A percentile compares a stretch with the other conserved stretches of the same genome.
Conservation (phyloP, 2,888 invertebrate genomes). For the Linnaemya vulpina region DNA sequence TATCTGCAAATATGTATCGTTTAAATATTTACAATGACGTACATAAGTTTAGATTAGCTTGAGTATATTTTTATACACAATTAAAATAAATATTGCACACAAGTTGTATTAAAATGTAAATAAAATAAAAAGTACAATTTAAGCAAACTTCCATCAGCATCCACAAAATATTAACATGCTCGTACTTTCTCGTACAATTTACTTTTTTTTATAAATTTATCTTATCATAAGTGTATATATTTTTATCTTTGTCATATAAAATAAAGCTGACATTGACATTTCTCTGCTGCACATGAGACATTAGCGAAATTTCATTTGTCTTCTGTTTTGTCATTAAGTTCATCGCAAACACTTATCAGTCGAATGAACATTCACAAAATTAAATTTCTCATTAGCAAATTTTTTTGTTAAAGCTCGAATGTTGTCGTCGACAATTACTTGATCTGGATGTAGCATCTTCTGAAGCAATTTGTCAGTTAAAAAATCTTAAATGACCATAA, state of each 20-base stretch:
- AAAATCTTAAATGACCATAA: too few species aligned
- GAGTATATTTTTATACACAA: not conserved
- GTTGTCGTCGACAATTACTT: too few species aligned
- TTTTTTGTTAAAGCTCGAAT: not conserved
- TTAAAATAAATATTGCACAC: constrained; percentile 8
- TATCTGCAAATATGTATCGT: not conserved
- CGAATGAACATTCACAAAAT: not conserved
- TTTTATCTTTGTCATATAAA: constrained; percentile 19
- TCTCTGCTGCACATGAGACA: constrained; percentile 38
- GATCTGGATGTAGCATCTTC: too few species aligned
- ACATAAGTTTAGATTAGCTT: not conserved
- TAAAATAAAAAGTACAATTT: constrained; percentile 12
- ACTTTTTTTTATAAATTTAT: constrained; percentile 21
- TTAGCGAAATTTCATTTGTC: constrained; percentile 31
- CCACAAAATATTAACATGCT: not conserved
- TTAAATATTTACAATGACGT: constrained; percentile 9
- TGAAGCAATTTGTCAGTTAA: too few species aligned
- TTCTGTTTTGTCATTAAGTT: not conserved
- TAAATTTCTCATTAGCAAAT: too few species aligned
- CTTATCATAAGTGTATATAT: constrained; percentile 34
- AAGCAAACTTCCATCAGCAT: not conserved
- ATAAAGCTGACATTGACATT: constrained; percentile 53
- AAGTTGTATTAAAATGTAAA: constrained; percentile 9
- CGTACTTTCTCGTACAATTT: not conserved
- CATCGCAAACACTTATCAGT: too few species aligned